A percentile compares a stretch with the other conserved stretches of the same genome.
These are phyloP conservation scores for Atta cephalotes DNA, from an alignment of 1,140 invertebrate genomes.

Conservation along the genomic window DNA sequence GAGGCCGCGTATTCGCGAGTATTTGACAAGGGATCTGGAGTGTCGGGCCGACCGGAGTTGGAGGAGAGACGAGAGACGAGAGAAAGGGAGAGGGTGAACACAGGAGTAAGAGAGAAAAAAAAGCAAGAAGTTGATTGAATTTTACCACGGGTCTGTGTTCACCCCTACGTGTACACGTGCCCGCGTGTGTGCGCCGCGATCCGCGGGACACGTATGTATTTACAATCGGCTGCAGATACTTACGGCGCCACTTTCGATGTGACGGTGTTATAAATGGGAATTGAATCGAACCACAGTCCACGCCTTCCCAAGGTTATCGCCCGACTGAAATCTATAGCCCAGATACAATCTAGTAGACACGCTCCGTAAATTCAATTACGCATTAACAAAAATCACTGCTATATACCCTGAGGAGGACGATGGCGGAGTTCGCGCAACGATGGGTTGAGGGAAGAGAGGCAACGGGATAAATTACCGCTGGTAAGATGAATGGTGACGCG, in stretches of 20 bases:
- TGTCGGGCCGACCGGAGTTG: conserved; percentile 54
- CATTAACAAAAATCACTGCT: conserved; percentile 82
- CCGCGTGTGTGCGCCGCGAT: conserved; percentile 50
- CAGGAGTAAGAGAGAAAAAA: conserved; percentile 65
- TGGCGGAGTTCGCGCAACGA: conserved; percentile 30
- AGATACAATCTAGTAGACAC: conserved; percentile 83
- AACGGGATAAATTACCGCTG: conserved; percentile 75
- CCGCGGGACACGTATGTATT: conserved; percentile 68
- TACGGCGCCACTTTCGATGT: conserved; percentile 77
- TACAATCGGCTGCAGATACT: conserved; percentile 72
- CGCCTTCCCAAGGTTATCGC: conserved; percentile 81
- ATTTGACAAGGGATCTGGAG: conserved; percentile 76
- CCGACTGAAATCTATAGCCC: conserved; percentile 77
- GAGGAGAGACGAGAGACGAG: conserved; percentile 6
- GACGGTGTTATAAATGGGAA: conserved; percentile 82
- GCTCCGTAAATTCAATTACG: conserved; percentile 84
- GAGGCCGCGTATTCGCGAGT: conserved; percentile 64
- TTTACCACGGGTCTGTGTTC: conserved; percentile 70
- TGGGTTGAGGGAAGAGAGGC: background rate
- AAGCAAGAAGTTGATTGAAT: conserved; percentile 78
- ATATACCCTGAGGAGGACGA: conserved; percentile 53
- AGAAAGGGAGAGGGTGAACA: conserved; percentile 12
- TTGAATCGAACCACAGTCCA: conserved; percentile 81
- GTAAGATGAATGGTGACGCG: conserved; percentile 77
- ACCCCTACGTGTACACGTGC: conserved; percentile 35